These are phyloP conservation scores for Lagodon rhomboides DNA, from an alignment of 2,797 vertebrate species.

Conservation along the genomic window DNA sequence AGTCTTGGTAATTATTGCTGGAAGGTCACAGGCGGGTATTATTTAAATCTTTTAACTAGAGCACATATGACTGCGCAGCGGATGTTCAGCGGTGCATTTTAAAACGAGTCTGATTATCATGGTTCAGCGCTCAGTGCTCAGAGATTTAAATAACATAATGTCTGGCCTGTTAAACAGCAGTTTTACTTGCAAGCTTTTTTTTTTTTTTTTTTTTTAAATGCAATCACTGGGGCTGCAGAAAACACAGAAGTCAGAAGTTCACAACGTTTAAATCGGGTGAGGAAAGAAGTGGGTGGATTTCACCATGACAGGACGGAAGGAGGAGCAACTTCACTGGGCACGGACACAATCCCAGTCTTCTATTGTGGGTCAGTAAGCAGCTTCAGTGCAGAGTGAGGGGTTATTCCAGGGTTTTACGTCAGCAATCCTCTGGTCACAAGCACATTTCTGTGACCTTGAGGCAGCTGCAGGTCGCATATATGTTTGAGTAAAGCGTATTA, in stretches of 20 bases:
- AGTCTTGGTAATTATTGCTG: conserved; percentile 13
- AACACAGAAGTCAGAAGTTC: conserved; percentile 19
- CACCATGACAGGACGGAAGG: conserved; percentile 7
- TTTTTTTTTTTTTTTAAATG: neutral
- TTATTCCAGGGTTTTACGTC: conserved; percentile 42
- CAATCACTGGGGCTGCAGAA: conserved; percentile 1
- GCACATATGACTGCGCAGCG: conserved; percentile 28
- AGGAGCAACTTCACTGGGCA: neutral
- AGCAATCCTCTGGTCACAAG: conserved; percentile 60
- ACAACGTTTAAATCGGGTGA: conserved; percentile 11
- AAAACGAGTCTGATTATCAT: conserved; percentile 43
- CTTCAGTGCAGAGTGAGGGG: conserved; percentile 20
- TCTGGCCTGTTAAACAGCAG: conserved; percentile 44
- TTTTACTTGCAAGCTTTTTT: neutral
- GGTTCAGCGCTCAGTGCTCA: conserved; percentile 38
- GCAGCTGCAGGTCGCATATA: conserved; percentile 42
- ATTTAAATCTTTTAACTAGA: conserved; percentile 53
- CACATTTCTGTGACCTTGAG: conserved; percentile 57
- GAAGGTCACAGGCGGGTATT: conserved; percentile 42
- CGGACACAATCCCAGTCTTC: neutral
- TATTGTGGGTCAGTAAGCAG: conserved; percentile 35
- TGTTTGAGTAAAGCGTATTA: conserved; percentile 65
- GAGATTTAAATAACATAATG: conserved; percentile 57
- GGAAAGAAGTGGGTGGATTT: neutral
- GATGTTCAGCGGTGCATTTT: conserved; percentile 50